These are phyloP conservation scores for Quadroppia sp. DNA, from an alignment of 2,888 invertebrate species.

Conservation along the genomic window DNA sequence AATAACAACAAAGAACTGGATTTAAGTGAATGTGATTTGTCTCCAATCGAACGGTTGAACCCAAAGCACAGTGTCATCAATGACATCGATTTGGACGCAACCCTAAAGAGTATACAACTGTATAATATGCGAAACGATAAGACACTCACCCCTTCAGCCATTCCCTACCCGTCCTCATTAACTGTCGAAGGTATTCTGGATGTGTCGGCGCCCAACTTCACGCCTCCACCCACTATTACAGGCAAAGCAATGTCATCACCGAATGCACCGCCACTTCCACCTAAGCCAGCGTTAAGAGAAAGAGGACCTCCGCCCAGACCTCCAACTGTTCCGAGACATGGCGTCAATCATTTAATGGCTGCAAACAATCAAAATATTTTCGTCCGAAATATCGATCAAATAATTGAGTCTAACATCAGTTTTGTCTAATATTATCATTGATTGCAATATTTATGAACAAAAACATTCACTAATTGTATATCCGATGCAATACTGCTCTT, in stretches of 20 bases:
- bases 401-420: conserved; percentile 4
- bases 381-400: conserved; percentile 14
- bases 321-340: background rate
- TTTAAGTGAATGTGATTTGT: conserved; percentile 2
- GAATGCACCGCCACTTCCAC: conserved; percentile 66
- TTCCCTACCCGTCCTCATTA: background rate
- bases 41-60: background rate
- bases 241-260: background rate
- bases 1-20: conserved; percentile 3
- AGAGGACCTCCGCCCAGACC: conserved; percentile 15
- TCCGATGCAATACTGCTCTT: no score
- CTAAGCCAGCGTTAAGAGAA: conserved; percentile 60
- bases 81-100: conserved; percentile 19
- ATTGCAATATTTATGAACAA: no score
- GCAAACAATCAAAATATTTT: background rate
- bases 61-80: background rate
- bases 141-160: background rate
- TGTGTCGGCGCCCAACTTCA: background rate
- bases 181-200: background rate
- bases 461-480: no score
- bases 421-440: no score
- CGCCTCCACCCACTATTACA: conserved; percentile 18
- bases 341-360: background rate
- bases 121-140: conserved; percentile 9
- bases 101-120: conserved; percentile 16